A percentile compares a stretch with the other conserved stretches of the same genome.
These are phyloP conservation scores for Agrotis puta DNA, from an alignment of 2,888 invertebrate genomes.

Conservation along the genomic window DNA sequence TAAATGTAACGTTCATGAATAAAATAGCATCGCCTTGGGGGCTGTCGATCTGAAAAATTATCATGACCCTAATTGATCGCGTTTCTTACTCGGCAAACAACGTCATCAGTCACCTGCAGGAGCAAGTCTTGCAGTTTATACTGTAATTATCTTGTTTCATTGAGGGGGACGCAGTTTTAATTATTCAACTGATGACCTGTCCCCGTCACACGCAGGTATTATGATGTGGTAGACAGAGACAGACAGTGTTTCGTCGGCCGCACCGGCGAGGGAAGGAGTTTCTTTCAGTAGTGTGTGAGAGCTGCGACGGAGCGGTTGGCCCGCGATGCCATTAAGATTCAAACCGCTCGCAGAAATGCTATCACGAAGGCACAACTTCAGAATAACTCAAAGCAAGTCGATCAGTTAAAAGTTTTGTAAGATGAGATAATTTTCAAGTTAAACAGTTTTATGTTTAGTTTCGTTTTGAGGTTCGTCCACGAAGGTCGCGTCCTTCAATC, in stretches of 20 bases:
- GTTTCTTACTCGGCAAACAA: constrained; percentile 80
- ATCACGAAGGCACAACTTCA: constrained; percentile 88
- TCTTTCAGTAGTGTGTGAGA: constrained; percentile 80
- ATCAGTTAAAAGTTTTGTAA: constrained; percentile 78
- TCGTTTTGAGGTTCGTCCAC: constrained; percentile 80
- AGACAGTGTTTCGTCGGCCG: constrained; percentile 64
- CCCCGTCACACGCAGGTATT: constrained; percentile 63
- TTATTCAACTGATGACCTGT: constrained; percentile 82
- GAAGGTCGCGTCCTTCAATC: constrained; percentile 90
- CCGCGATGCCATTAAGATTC: constrained; percentile 85
- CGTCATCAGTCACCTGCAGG: constrained; percentile 73
- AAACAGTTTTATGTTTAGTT: constrained; percentile 84
- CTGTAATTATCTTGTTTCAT: constrained; percentile 80
- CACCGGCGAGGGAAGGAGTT: constrained; percentile 59
- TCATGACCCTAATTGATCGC: constrained; percentile 80
- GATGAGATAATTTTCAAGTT: constrained; percentile 81
- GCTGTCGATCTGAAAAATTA: constrained; percentile 77
- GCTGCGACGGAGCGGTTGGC: constrained; percentile 80
- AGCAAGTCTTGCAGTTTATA: constrained; percentile 82
- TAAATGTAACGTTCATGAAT: constrained; percentile 77
- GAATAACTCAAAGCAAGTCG: constrained; percentile 82
- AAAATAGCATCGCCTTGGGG: constrained; percentile 76
- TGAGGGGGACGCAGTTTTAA: constrained; percentile 81
- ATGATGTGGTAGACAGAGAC: constrained; percentile 68
- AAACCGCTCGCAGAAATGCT: constrained; percentile 88